phyloP scores from a whole-genome alignment of 2,888 invertebrate genomes.

The Strigamia maritima region DNA sequence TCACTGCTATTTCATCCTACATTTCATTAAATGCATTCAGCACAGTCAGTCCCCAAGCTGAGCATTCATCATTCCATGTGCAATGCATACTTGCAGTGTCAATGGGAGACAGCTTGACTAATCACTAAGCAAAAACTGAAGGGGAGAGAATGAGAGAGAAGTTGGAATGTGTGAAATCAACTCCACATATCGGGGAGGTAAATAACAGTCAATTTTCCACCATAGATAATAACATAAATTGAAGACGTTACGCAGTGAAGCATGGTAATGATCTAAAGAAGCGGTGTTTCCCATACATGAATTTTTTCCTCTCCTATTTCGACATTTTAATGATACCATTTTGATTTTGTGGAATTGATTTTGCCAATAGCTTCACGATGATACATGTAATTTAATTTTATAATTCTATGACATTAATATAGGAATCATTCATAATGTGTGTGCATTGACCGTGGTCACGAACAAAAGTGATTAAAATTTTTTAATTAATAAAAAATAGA shows the following conservation, averaged over 20 bases:
- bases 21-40: conserved; percentile 32
- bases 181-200: conserved; percentile 26
- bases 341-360: conserved; percentile 14
- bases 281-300: background rate
- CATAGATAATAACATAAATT: conserved; percentile 30
- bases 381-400: conserved; percentile 13
- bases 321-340: conserved; percentile 13
- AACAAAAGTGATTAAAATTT: background rate
- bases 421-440: no score
- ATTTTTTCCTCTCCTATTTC: background rate
- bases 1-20: conserved; percentile 32
- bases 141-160: conserved; percentile 8
- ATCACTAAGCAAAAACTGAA: conserved; percentile 25
- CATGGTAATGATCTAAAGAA: conserved; percentile 22
- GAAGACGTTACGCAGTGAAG: conserved; percentile 20
- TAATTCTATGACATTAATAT: background rate
- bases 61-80: conserved; percentile 15
- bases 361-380: background rate
- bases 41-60: conserved; percentile 25
- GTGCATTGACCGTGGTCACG: background rate
- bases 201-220: conserved; percentile 34
- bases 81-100: conserved; percentile 34
- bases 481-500: background rate
- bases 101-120: conserved; percentile 32
- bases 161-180: conserved; percentile 34